Evolutionary conservation across 2,888 invertebrate genomes (phyloP).

Genomic region (Cactoblastis cactorum): DNA sequence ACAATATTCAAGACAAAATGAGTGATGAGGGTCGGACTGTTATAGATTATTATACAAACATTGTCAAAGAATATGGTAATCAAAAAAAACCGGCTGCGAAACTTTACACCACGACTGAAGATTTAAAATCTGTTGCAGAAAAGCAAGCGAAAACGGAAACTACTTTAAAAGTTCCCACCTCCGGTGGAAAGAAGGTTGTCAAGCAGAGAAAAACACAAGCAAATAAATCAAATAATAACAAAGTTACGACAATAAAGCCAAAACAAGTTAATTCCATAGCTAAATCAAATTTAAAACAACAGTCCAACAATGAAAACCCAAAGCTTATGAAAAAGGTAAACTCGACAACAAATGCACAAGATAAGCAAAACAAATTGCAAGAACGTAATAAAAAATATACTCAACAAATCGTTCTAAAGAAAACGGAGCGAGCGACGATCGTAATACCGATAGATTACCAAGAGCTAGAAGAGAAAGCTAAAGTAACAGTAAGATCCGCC

Average conservation of each 20-base stretch:
- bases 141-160: conserved; percentile 71
- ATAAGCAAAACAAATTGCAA: conserved; percentile 31
- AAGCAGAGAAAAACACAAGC: conserved; percentile 34
- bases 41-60: conserved; percentile 89
- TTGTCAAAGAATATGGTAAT: conserved; percentile 85
- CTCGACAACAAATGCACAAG: conserved; percentile 22
- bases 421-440: conserved; percentile 65
- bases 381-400: conserved; percentile 33
- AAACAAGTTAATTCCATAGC: conserved; percentile 29
- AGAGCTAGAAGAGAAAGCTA: conserved; percentile 81
- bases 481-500: conserved; percentile 83
- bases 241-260: conserved; percentile 27
- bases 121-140: conserved; percentile 80
- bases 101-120: conserved; percentile 81
- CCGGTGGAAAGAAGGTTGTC: conserved; percentile 34
- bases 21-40: conserved; percentile 84
- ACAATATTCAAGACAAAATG: conserved; percentile 53
- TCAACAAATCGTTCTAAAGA: conserved; percentile 57
- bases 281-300: conserved; percentile 20
- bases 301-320: conserved; percentile 13
- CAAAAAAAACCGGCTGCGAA: conserved; percentile 69
- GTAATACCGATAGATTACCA: conserved; percentile 74
- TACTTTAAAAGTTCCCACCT: conserved; percentile 42
- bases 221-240: conserved; percentile 35
- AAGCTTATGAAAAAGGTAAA: conserved; percentile 27